Conservation (phyloP, 92 coral and sea anemone species). For the Metridium senile region DNA sequence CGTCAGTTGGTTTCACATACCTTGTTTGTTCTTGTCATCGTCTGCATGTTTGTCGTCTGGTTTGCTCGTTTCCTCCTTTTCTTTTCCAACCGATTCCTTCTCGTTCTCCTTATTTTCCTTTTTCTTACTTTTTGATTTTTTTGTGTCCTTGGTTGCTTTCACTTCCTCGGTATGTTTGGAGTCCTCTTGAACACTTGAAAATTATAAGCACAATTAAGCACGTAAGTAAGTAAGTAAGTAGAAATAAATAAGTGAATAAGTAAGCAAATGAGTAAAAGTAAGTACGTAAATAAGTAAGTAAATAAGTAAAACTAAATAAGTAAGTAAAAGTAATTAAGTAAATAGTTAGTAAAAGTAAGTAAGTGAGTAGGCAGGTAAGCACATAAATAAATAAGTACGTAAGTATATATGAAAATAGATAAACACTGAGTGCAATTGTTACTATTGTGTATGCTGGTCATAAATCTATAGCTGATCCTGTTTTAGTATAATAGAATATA, state of each 20-base stretch:
- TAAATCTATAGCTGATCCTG: too few species aligned
- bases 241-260: neutral
- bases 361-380: too few species aligned
- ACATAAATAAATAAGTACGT: too few species aligned
- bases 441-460: too few species aligned
- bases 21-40: slow-evolving; percentile 11
- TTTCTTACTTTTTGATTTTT: slow-evolving; percentile 44
- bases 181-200: slow-evolving; percentile 17
- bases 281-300: too few species aligned
- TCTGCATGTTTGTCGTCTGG: slow-evolving; percentile 37
- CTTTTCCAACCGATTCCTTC: slow-evolving; percentile 29
- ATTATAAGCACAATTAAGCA: neutral
- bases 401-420: too few species aligned
- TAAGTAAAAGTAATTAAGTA: too few species aligned
- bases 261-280: too few species aligned
- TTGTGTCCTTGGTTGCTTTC: slow-evolving; percentile 32
- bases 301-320: too few species aligned
- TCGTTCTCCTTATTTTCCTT: slow-evolving; percentile 54
- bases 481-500: too few species aligned
- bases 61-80: slow-evolving; percentile 10
- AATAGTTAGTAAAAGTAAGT: too few species aligned
- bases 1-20: neutral
- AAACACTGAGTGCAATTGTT: too few species aligned
- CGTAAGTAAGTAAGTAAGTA: neutral
- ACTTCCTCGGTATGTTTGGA: slow-evolving; percentile 32